phyloP scores from a whole-genome alignment of 2,113 vertebrate genomes.

The Chaenocephalus aceratus region DNA sequence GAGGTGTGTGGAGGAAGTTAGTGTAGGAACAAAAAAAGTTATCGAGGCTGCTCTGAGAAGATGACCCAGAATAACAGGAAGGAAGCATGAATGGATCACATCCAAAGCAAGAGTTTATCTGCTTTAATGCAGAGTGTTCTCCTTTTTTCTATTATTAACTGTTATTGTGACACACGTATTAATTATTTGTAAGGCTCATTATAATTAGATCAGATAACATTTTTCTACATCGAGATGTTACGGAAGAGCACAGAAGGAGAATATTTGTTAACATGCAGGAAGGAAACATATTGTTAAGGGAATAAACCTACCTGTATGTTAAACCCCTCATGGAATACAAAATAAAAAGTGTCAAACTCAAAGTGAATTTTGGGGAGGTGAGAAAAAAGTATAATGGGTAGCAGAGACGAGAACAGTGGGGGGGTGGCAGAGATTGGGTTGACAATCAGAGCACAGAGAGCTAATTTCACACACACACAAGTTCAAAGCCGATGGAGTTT shows the following conservation, averaged over 20 bases:
- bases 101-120: slow-evolving; percentile 37
- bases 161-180: slow-evolving; percentile 4
- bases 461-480: slow-evolving; percentile 75
- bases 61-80: slow-evolving; percentile 52
- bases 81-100: slow-evolving; percentile 32
- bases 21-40: slow-evolving; percentile 32
- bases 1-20: slow-evolving; percentile 35
- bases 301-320: not conserved
- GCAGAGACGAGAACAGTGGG: slow-evolving; percentile 26
- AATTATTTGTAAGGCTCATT: slow-evolving; percentile 31
- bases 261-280: slow-evolving; percentile 15
- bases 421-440: slow-evolving; percentile 51
- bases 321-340: slow-evolving; percentile 7
- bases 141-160: slow-evolving; percentile 38
- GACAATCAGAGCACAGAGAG: slow-evolving; percentile 77
- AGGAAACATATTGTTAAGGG: not conserved
- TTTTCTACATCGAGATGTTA: not conserved
- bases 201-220: slow-evolving; percentile 17
- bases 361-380: slow-evolving; percentile 38
- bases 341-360: slow-evolving; percentile 30
- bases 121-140: not conserved
- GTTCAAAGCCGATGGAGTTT: slow-evolving; percentile 79
- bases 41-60: slow-evolving; percentile 30
- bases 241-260: slow-evolving; percentile 8
- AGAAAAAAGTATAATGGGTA: slow-evolving; percentile 22